Conservation (phyloP, 2,888 invertebrate species). For the Syrphus vitripennis region DNA sequence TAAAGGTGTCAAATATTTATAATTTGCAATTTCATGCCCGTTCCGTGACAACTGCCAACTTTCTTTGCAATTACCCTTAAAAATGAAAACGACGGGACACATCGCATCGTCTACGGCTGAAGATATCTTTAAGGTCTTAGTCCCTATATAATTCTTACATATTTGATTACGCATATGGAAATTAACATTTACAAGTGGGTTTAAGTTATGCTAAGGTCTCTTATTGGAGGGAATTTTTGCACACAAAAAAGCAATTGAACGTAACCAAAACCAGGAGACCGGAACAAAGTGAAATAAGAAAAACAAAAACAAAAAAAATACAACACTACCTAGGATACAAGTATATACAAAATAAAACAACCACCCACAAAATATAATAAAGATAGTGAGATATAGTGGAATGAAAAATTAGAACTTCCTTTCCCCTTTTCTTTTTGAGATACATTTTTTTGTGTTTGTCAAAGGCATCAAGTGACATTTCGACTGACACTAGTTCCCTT, state of each 20-base stretch:
- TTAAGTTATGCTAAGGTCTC: slow-evolving; percentile 6
- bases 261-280: slow-evolving; percentile 50
- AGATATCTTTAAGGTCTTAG: no score
- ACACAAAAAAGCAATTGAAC: slow-evolving; percentile 58
- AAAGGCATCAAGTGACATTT: slow-evolving; percentile 52
- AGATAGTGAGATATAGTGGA: slow-evolving; percentile 11
- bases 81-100: slow-evolving; percentile 4
- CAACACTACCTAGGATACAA: no score
- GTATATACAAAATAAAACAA: not conserved
- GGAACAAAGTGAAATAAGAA: slow-evolving; percentile 5
- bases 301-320: slow-evolving; percentile 1
- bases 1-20: slow-evolving; percentile 57
- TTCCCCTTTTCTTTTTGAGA: not conserved
- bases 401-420: slow-evolving; percentile 25
- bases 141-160: no score
- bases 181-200: slow-evolving; percentile 22
- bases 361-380: not conserved
- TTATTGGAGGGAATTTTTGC: no score
- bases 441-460: not conserved
- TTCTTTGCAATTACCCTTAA: slow-evolving; percentile 51
- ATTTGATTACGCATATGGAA: slow-evolving; percentile 42
- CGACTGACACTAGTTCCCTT: slow-evolving; percentile 44
- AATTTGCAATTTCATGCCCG: slow-evolving; percentile 57
- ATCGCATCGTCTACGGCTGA: slow-evolving; percentile 16
- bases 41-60: slow-evolving; percentile 53